Conservation (phyloP, 2,113 vertebrate species). For the Daphoenositta chrysoptera region DNA sequence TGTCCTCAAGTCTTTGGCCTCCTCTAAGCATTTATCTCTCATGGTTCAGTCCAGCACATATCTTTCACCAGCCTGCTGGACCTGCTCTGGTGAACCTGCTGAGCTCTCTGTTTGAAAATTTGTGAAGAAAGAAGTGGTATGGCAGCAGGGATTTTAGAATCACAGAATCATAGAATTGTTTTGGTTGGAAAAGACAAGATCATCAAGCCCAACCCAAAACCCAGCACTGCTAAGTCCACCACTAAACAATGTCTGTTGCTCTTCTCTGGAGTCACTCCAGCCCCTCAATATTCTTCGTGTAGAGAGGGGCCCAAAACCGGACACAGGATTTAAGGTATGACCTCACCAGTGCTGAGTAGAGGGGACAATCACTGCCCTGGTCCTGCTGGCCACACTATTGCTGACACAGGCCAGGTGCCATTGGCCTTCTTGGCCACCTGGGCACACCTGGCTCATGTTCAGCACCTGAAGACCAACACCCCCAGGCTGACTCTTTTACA, state of each 20-base stretch:
- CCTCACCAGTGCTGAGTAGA: neutral
- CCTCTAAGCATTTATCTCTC: neutral
- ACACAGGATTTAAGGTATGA: neutral
- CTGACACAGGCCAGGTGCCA: fast-evolving
- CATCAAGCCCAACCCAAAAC: neutral
- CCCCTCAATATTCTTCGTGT: too few relatives aligned
- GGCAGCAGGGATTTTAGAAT: neutral
- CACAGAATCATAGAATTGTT: neutral
- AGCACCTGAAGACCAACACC: fast-evolving
- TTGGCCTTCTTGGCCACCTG: neutral
- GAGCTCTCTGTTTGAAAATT: neutral
- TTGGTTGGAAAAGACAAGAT: neutral
- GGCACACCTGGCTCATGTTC: neutral
- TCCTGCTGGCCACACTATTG: neutral
- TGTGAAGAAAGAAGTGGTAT: neutral
- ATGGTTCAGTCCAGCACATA: neutral
- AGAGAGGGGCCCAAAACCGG: neutral
- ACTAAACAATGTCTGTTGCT: neutral
- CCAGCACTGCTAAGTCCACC: neutral
- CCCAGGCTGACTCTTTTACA: neutral
- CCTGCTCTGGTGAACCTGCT: neutral
- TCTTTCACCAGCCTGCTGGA: neutral
- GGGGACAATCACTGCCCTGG: neutral
- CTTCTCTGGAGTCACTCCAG: neutral
- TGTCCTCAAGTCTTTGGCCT: neutral